A percentile compares a stretch with the other conserved stretches of the same genome.
Evolutionary conservation across 2,888 invertebrate species (phyloP).

Genomic region (Dastarcus helophoroides): DNA sequence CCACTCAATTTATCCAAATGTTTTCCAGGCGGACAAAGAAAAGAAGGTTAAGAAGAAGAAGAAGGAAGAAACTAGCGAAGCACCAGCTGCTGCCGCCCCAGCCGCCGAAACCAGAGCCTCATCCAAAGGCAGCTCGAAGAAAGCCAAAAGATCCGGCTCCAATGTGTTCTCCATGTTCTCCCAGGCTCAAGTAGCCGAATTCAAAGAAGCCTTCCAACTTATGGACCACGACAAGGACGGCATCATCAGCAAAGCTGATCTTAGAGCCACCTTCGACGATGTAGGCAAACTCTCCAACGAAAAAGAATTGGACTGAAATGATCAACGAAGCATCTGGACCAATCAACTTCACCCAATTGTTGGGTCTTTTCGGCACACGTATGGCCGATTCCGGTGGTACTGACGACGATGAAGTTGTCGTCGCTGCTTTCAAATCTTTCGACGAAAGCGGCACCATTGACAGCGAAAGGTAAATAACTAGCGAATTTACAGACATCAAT

Average conservation of each 20-base stretch:
- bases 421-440: conserved; percentile 86
- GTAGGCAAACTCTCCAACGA: conserved; percentile 82
- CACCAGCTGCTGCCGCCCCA: conserved; percentile 58
- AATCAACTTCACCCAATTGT: conserved; percentile 90
- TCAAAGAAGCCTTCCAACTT: conserved; percentile 93
- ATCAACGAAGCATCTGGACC: conserved; percentile 76
- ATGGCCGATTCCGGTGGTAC: conserved; percentile 81
- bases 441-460: conserved; percentile 82
- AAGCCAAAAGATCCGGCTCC: conserved; percentile 82
- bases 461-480: conserved; percentile 56
- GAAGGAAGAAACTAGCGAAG: conserved; percentile 55
- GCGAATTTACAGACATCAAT: no score
- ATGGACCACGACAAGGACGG: conserved; percentile 91
- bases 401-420: conserved; percentile 85
- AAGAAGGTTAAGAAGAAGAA: conserved; percentile 87
- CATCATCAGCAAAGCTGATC: conserved; percentile 68
- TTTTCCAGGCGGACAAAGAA: conserved; percentile 76
- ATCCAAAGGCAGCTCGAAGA: conserved; percentile 70
- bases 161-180: conserved; percentile 97
- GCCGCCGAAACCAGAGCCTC: conserved; percentile 61
- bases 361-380: conserved; percentile 83
- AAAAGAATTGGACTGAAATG: conserved; percentile 85
- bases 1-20: no score
- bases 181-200: conserved; percentile 91
- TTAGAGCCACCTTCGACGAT: conserved; percentile 84